A percentile compares a stretch with the other conserved stretches of the same genome.
Evolutionary conservation across 2,888 invertebrate genomes (phyloP).

Genomic region (Andrena chrysosceles): DNA sequence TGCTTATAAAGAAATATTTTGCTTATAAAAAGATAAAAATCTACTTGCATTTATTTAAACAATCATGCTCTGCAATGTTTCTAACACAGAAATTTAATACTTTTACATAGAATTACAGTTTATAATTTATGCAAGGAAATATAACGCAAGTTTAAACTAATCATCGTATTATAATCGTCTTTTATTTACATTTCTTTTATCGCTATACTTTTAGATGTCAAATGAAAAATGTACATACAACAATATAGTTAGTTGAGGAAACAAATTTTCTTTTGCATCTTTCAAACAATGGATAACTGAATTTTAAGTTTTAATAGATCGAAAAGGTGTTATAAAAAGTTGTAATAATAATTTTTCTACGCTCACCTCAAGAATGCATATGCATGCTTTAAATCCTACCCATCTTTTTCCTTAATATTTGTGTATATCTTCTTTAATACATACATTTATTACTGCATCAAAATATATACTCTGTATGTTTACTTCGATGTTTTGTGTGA

Average conservation of each 20-base stretch:
- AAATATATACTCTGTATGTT: slow-evolving; percentile 11
- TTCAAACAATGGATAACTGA: not conserved
- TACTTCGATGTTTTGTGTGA: slow-evolving; percentile 16
- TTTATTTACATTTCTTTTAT: not conserved
- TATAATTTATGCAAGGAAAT: not conserved
- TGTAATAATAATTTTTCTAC: not conserved
- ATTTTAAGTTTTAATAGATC: not conserved
- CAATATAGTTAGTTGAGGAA: too few species aligned
- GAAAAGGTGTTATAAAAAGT: not conserved
- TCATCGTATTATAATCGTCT: slow-evolving; percentile 12
- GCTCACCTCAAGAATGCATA: slow-evolving; percentile 5
- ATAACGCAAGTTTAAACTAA: not conserved
- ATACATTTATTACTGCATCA: slow-evolving; percentile 21
- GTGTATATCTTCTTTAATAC: slow-evolving; percentile 7
- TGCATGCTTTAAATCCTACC: slow-evolving; percentile 43
- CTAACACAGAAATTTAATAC: not conserved
- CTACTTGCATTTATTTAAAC: not conserved
- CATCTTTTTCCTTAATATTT: slow-evolving; percentile 10
- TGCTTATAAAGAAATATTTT: not conserved
- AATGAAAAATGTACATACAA: not conserved
- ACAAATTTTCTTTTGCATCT: not conserved
- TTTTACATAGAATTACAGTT: not conserved
- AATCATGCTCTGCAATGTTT: not conserved
- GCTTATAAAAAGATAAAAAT: not conserved
- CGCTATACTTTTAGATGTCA: not conserved